Evolutionary conservation across 2,797 vertebrate genomes (phyloP), one percentile per base, ranked within the genome.

Genomic region (Hylomyscus alleni): DNA sequence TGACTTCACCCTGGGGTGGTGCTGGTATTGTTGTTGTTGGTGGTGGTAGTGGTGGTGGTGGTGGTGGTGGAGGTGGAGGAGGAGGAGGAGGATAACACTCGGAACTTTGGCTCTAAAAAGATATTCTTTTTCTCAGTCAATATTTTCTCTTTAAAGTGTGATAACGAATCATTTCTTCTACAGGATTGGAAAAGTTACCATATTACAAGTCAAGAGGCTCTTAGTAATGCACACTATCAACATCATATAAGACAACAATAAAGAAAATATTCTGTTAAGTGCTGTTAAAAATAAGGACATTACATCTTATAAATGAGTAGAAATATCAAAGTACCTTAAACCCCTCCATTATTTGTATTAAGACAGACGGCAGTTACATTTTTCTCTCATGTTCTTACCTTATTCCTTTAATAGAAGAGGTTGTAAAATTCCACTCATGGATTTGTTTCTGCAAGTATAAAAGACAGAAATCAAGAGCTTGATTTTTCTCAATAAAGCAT

Each of bases 361-460:
- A 91, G 95, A 67, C 29, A 93, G 76, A 73, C 24, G 96, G 24
- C 24, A 97, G 24, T 58, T 58, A 90, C 31, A 31, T 91, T 56
- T 60, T 97, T 97, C 88, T 98, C 91, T 97, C 76, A 80, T 24
- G 83, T 72, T 98, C 98, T 89, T 98, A 99, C 99, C 99, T 99
- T 97, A 99, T 99, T 98, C 99, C 99, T 98, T 99, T 99, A 97
- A 99, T 99, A 95, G 99, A 99, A 96, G 98, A 98, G 24, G 99
- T 99, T 82, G 99, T 99, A 98, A 99, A 99, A 98, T 99, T 99
- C 99, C 99, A 99, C 97, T 99, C 99, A 2, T 99, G 99, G 97
- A 99, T 99, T 92, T 99, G 99, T 97, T 99, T 99, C 99, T 99
- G 98, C 91, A 96, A 96, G 96, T 95, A 98, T 92, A 29, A 97